Conservation (phyloP, 1,140 invertebrate genomes). For the Palaemon carinicauda region DNA sequence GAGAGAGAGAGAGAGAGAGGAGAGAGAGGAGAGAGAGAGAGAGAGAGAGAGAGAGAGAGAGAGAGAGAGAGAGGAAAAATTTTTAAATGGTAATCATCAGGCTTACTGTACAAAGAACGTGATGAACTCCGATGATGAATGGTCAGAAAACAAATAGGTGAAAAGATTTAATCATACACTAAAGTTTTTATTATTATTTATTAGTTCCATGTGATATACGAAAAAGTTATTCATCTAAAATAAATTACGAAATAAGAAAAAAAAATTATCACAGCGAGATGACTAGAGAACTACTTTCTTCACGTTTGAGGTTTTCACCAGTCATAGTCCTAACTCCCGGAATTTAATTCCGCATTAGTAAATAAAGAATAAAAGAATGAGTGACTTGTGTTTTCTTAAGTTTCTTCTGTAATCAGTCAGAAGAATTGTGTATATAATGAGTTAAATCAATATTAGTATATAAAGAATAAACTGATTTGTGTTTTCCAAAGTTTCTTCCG, state of each 20-base stretch:
- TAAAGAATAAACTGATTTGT: too few relatives aligned
- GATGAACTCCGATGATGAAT: not conserved
- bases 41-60: not conserved
- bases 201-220: not conserved
- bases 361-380: not conserved
- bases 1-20: not conserved
- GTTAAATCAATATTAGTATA: too few relatives aligned
- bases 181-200: not conserved
- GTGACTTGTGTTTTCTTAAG: too few relatives aligned
- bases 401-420: too few relatives aligned
- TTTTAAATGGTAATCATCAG: too few relatives aligned
- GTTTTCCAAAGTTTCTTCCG: too few relatives aligned
- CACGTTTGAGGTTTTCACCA: not conserved
- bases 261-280: not conserved
- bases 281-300: slow-evolving; percentile 49
- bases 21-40: not conserved
- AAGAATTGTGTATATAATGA: too few relatives aligned
- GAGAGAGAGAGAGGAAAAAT: not conserved
- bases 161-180: too few relatives aligned
- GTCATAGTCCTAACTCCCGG: too few relatives aligned
- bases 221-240: not conserved
- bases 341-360: too few relatives aligned
- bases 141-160: too few relatives aligned
- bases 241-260: not conserved
- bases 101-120: not conserved